Base-by-base conservation (phyloP, 2,113 vertebrate genomes). In the Hippocampus abdominalis region DNA sequence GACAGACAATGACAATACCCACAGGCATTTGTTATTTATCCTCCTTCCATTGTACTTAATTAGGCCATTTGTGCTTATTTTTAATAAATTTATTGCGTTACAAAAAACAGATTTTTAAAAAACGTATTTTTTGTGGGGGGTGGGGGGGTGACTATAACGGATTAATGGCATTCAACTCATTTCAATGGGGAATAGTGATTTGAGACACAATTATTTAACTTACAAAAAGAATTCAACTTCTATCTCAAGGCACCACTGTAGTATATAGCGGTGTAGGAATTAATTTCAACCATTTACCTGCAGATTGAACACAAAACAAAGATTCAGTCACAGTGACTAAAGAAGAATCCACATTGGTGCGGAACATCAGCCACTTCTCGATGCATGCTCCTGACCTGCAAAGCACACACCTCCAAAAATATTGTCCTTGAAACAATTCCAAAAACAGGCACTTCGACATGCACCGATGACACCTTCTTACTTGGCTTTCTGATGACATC, bases 291-390 rank as follows among this genome's bases (percentile, higher is more conserved):
- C n/a, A 48, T 44, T 79, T 80, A 93, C 92, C 87, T 72, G 72
- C 57, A 66, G 63, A 42, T 23, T 20, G 72, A 25, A 93, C 76
- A 77, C 92, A 93, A 81, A 92, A 88, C 51, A 89, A 64, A 16
- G 86, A 81, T 68, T 90, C 89, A 0, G 86, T 91, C 66, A 82
- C 75, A 13, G 88, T 89, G 67, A 93, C 48, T 16, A 89, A 83
- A 63, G 81, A 77, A 10, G 82, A 81, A 71, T 92, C 75, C 66
- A 92, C 81, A 10, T 92, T 92, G 44, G 90, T 81, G 79, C 65
- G 76, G 74, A 92, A 93, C 74, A 93, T 82, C 54, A 92, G 73
- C 91, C 90, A 92, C 68, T 88, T 90, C 74, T 93, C 92, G n/a
- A 93, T 42, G 64, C 92, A 92, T 46, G 81, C 80, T 57, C 76